Conservation (phyloP, 2,113 vertebrate species). For the Ailuropoda melanoleuca region DNA sequence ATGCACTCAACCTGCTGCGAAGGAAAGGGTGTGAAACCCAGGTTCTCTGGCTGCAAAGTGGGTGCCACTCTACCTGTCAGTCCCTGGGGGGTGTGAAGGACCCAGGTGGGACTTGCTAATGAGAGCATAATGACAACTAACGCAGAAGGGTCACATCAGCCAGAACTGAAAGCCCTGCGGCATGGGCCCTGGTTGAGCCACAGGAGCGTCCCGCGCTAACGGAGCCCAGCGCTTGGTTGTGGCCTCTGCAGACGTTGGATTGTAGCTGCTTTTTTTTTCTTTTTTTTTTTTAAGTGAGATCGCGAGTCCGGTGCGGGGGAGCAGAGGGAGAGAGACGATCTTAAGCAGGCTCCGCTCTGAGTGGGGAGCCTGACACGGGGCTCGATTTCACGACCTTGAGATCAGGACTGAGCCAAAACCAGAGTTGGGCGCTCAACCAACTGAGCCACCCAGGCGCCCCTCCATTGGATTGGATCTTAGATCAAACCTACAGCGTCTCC, state of each 20-base stretch:
- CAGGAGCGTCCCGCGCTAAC: not conserved
- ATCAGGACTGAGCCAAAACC: not conserved
- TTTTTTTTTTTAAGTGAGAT: not conserved
- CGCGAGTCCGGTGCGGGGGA: accelerated
- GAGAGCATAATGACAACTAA: not conserved
- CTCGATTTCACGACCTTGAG: not conserved
- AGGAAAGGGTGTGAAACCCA: not conserved
- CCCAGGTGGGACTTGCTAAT: not conserved
- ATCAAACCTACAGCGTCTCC: not conserved
- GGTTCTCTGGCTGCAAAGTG: not conserved
- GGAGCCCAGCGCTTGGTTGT: not conserved
- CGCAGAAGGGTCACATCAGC: not conserved
- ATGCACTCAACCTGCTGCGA: not conserved
- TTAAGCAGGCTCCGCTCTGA: not conserved
- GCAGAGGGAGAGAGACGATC: not conserved
- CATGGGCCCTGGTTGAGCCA: not conserved
- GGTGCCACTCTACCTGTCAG: not conserved
- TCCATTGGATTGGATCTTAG: not conserved
- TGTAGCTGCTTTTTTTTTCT: not conserved
- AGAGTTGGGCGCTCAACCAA: not conserved
- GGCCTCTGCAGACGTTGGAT: not conserved
- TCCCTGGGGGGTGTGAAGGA: not conserved
- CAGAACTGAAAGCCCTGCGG: not conserved
- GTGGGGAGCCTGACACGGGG: not conserved
- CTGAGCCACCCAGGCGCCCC: not conserved